phyloP scores from a whole-genome alignment of 2,888 invertebrate genomes.

The Cryptus viduatorius region DNA sequence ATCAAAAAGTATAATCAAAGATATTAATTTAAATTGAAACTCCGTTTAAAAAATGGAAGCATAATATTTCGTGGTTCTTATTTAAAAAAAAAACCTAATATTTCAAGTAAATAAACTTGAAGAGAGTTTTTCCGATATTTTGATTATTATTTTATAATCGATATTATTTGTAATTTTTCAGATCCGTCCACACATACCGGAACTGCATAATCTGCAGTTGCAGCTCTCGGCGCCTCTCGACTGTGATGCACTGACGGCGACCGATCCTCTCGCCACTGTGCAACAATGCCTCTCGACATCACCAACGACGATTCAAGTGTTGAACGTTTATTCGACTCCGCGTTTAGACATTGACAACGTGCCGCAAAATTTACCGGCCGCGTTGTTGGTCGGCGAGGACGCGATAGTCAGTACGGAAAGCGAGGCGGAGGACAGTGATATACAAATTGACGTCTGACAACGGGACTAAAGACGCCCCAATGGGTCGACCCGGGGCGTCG shows the following conservation, averaged over 20 bases:
- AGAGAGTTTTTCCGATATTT: too few species aligned
- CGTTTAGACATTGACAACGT: constrained; percentile 84
- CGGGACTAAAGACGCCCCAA: constrained; percentile 72
- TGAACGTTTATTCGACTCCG: constrained; percentile 84
- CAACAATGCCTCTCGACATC: constrained; percentile 83
- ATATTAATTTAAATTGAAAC: too few species aligned
- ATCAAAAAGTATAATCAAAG: too few species aligned
- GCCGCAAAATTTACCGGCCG: constrained; percentile 84
- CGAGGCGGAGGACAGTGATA: constrained; percentile 84
- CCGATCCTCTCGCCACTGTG: constrained; percentile 81
- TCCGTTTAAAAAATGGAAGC: too few species aligned
- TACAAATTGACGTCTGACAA: constrained; percentile 85
- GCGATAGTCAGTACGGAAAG: constrained; percentile 84
- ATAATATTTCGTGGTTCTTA: too few species aligned
- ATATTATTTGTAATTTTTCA: constrained; percentile 79
- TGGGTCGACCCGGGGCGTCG: constrained; percentile 16
- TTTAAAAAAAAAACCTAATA: too few species aligned
- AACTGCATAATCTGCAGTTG: constrained; percentile 88
- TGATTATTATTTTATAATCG: neutral
- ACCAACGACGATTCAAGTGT: constrained; percentile 83
- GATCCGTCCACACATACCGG: constrained; percentile 90
- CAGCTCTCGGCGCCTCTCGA: constrained; percentile 83
- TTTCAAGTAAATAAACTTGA: too few species aligned
- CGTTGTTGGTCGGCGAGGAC: constrained; percentile 84
- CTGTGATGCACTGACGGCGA: constrained; percentile 77